Base-by-base conservation (phyloP, 2,888 invertebrate species). In the Yponomeuta plumbellus region DNA sequence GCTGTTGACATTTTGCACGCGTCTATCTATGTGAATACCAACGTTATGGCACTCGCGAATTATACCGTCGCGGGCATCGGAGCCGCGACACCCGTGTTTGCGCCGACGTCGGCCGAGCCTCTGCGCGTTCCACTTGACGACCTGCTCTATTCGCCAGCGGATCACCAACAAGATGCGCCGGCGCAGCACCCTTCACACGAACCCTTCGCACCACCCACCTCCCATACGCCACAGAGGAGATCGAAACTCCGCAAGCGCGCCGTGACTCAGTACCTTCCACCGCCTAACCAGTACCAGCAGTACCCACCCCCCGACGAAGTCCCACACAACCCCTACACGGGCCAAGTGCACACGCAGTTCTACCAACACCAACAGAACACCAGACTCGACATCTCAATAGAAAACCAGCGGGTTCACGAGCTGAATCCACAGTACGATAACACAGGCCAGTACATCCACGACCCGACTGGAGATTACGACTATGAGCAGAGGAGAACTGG, bases 401-500 rank as follows among this genome's bases (percentile, higher is more conserved):
- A 86, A 61, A 88, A 86, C 68, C 88, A 88, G 71, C 81, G 86
- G 44, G 83, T 88, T n/a, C 85, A 85, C 23, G 83, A 85, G 73
- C 74, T 86, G 11, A 85, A 79, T 70, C 72, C 83, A 68, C 86
- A 83, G 67, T 88, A 75, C 67, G 89, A 88, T 68, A 90, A 85
- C 68, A 84, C 80, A 1, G 91, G 91, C 40, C 90, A 89, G 69
- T 91, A 91, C 68, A 72, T 87, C 61, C 90, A 91, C 70, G 91
- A 91, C 72, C 86, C 91, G 17, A 84, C 80, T 21, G 91, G 91
- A 62, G 91, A 91, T 73, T 91, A 91, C 67, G 91, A 90, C 75
- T 91, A 88, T 63, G 89, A 87, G 66, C 89, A 89, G 68, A 85
- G 83, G 69, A 81, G 84, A 69, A 69, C 80, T 70, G 83, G 84